Evolutionary conservation across 2,888 invertebrate genomes (phyloP).

Genomic region (Pristionchus entomophagus): DNA sequence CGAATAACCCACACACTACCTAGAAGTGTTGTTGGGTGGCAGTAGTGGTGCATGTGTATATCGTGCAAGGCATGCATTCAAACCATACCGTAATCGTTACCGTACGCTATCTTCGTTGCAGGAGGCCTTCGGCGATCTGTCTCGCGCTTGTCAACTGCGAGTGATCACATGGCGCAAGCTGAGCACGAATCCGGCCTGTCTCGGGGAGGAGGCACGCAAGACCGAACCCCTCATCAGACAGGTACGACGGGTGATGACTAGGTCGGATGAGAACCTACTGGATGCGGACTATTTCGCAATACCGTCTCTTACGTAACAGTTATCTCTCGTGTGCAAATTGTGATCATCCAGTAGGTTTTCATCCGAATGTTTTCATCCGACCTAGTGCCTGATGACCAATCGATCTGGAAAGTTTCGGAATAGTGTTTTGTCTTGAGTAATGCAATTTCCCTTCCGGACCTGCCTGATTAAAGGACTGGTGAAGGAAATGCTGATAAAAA

Average conservation of each 20-base stretch:
- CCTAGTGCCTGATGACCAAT: too few relatives aligned
- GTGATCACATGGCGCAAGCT: slow-evolving; percentile 95
- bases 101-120: slow-evolving; percentile 25
- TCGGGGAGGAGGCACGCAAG: slow-evolving; percentile 92
- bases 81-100: not conserved
- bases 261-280: too few relatives aligned
- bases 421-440: too few relatives aligned
- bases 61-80: not conserved
- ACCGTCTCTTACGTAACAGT: not conserved
- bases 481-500: not conserved
- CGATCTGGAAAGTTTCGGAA: too few relatives aligned
- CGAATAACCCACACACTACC: too few relatives aligned
- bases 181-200: slow-evolving; percentile 88
- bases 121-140: slow-evolving; percentile 86
- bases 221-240: slow-evolving; percentile 97
- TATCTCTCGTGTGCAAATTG: not conserved
- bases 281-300: too few relatives aligned
- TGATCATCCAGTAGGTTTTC: not conserved
- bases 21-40: not conserved
- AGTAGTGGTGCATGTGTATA: not conserved
- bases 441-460: too few relatives aligned
- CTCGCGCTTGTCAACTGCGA: slow-evolving; percentile 85
- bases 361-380: too few relatives aligned
- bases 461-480: too few relatives aligned
- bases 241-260: too few relatives aligned